These are phyloP conservation scores for Sceliomorpha sp. DNA, from an alignment of 2,888 invertebrate genomes.

Conservation along the genomic window DNA sequence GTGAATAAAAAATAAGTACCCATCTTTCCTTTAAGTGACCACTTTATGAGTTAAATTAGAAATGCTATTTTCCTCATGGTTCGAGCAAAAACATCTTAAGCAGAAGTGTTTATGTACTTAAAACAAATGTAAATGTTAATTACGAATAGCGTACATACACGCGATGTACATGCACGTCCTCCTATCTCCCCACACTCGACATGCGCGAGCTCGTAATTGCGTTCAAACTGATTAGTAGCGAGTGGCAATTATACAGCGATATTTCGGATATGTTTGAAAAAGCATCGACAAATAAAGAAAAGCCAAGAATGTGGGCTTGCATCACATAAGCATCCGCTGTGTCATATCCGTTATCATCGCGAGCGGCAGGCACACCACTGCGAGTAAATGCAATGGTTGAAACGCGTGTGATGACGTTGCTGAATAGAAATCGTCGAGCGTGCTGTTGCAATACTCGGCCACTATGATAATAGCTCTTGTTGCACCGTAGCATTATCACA, in stretches of 20 bases:
- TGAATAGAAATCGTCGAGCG: constrained; percentile 44
- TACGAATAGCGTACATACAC: too few relatives aligned
- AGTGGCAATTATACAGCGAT: neutral
- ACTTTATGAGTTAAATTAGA: too few relatives aligned
- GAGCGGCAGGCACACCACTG: constrained; percentile 28
- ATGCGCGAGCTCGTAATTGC: too few relatives aligned
- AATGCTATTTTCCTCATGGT: too few relatives aligned
- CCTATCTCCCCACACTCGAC: too few relatives aligned
- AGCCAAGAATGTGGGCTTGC: constrained; percentile 34
- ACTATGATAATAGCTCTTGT: constrained; percentile 43
- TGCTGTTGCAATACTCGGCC: constrained; percentile 43
- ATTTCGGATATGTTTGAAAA: constrained; percentile 13
- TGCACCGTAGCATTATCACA: constrained; percentile 46
- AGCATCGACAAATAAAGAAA: constrained; percentile 26
- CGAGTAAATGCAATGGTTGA: constrained; percentile 20
- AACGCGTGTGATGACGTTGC: constrained; percentile 49
- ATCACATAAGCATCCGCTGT: constrained; percentile 39
- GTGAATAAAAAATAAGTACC: too few relatives aligned
- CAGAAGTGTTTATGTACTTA: too few relatives aligned
- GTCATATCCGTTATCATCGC: constrained; percentile 47
- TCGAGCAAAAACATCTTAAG: too few relatives aligned
- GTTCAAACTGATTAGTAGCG: too few relatives aligned
- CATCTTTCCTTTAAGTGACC: too few relatives aligned
- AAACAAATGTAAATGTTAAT: too few relatives aligned
- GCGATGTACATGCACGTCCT: too few relatives aligned